Conservation (phyloP, 1,140 invertebrate species). For the Neodiprion pinetum region DNA sequence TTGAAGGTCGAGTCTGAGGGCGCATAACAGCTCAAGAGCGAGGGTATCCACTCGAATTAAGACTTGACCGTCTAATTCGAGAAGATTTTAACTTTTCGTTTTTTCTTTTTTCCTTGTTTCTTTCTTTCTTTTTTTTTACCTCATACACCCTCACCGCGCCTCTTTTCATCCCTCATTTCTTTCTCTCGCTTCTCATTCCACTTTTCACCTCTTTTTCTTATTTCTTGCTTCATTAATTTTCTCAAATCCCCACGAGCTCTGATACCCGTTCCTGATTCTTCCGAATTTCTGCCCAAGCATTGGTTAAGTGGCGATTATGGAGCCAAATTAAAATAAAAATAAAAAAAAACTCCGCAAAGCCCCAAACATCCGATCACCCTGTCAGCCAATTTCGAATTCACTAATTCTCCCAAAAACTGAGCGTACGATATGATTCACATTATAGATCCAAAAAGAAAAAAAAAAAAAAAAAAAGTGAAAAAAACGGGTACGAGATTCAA, state of each 20-base stretch:
- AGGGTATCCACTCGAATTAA: slow-evolving; percentile 2
- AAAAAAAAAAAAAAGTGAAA: neutral
- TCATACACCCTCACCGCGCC: neutral
- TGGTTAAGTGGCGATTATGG: no score
- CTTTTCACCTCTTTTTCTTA: no score
- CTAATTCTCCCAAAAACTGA: no score
- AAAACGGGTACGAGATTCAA: neutral
- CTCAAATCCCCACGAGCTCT: neutral
- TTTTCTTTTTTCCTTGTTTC: neutral
- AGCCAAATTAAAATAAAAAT: no score
- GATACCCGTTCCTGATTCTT: no score
- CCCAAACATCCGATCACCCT: no score
- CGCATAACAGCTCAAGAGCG: neutral
- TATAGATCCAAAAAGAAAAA: neutral
- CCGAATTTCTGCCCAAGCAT: no score
- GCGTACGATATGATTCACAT: no score
- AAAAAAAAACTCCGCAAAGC: no score
- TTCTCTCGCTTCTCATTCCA: no score
- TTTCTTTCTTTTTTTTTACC: neutral
- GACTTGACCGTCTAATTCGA: neutral
- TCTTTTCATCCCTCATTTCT: neutral
- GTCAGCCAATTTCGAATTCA: no score
- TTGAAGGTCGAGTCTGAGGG: no score
- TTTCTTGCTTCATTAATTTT: neutral
- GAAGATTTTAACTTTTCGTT: neutral